Evolutionary conservation across 2,888 invertebrate species (phyloP), one percentile per base, ranked within the genome.

Genomic region (Synergus gifuensis): DNA sequence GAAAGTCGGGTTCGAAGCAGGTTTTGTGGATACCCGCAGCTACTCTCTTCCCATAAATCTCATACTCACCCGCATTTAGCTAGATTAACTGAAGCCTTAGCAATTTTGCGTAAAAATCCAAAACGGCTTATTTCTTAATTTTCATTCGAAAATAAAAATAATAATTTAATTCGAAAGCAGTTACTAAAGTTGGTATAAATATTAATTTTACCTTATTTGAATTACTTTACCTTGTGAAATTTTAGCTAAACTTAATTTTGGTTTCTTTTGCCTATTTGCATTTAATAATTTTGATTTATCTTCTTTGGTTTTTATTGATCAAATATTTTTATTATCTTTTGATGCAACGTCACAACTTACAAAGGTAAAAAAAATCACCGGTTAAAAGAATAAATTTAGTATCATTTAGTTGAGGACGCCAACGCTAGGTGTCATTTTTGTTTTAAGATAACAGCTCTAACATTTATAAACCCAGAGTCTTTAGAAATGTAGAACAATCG

Each of bases 391-490:
- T 9, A 18, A 9, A 16, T n/a, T 54, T 9, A 9, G 2, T n/a
- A 18, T 9, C 5, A 66, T 46, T 28, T 69, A 69, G 67, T 69
- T 69, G 0, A 16, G 67, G 67, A 69, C 69, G 49, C 49, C 49
- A 49, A n/a, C 36, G 9, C 8, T 22, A 11, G 49, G 5, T 49
- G 69, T 12, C 66, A 22, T 4, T 60, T n/a, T 0, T 60, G 60
- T 18, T 18, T 16, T n/a, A 9, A 16, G 64, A 36, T 40, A 40
- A 22, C 22, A 62, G 9, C 9, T 9, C 5, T 16, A n/a, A 5
- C n/a, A 16, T 67, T 44, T 44, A 8, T 42, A 7, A 12, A 22
- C 7, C 40, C 63, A 36, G 64, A n/a, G 16, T 64, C 40, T 9
- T n/a, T 40, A n/a, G n/a, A 64, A 64, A 40, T 64, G n/a, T 7